Percentiles rank a stretch among this genome's conserved stretches.
phyloP scores from a whole-genome alignment of 2,888 invertebrate genomes.

The Drosophila atroscutellata region DNA sequence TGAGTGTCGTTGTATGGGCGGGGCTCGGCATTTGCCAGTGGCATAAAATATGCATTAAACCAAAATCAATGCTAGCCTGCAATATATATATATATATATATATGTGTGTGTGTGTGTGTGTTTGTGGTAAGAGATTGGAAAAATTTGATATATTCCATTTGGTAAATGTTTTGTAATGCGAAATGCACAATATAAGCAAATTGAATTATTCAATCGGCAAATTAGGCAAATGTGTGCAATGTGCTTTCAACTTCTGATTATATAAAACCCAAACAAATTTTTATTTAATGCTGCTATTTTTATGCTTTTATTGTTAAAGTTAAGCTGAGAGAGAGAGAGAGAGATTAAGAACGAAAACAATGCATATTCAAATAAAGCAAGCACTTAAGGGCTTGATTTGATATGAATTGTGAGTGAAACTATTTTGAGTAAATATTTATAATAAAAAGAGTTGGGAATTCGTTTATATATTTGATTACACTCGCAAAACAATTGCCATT shows the following conservation, averaged over 20 bases:
- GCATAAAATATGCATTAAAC: slow-evolving; percentile 61
- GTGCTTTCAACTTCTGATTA: slow-evolving; percentile 5
- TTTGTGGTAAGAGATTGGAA: slow-evolving; percentile 51
- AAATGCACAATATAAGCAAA: slow-evolving; percentile 58
- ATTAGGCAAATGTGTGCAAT: slow-evolving; percentile 17
- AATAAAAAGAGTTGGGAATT: neutral
- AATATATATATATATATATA: neutral
- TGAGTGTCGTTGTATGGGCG: slow-evolving; percentile 43
- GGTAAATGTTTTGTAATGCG: slow-evolving; percentile 60
- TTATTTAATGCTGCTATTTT: neutral
- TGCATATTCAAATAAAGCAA: neutral
- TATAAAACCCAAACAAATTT: neutral
- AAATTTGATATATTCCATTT: slow-evolving; percentile 65
- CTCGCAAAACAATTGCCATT: neutral
- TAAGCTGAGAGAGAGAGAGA: neutral
- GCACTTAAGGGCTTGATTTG: neutral
- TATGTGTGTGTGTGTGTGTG: slow-evolving; percentile 1
- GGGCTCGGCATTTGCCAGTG: slow-evolving; percentile 30
- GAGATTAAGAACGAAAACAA: neutral
- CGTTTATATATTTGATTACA: neutral
- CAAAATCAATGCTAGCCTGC: slow-evolving; percentile 61
- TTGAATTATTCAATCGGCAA: slow-evolving; percentile 62
- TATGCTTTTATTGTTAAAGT: neutral
- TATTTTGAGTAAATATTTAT: neutral
- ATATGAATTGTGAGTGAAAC: neutral